Evolutionary conservation across 2,113 vertebrate species (phyloP), one percentile per base, ranked within the genome.

Genomic region (Oncorhynchus kisutch): DNA sequence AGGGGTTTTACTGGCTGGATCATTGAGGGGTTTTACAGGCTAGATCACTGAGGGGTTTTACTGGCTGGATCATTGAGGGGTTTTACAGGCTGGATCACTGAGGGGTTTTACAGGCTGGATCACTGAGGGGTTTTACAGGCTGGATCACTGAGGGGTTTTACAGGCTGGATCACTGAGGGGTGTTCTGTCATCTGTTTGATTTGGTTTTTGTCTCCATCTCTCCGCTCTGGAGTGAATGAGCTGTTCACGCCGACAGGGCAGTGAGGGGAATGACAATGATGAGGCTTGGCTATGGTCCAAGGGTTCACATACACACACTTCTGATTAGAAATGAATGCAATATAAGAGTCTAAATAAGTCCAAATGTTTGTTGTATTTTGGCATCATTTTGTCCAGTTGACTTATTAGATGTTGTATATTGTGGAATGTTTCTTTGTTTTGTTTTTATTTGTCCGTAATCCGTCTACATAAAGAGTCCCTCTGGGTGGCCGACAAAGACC

Each of bases 251-350:
- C 88, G 85, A 89, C 91, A 73, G 76, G 87, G 85, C 88, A 92
- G 93, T 93, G 93, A 93, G 91, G 85, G 85, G 93, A 94, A 94
- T 94, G 90, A 91, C 91, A 94, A 94, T 94, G 89, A 92, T 90
- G 92, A 89, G 82, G 88, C 79, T 87, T 93, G 93, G 92, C 91
- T 82, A 75, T 85, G 74, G 81, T 92, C 92, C 92, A 93, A 84
- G 70, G 78, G 87, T 87, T 89, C 39, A 70, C 69, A 81, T 27
- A 76, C 57, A 72, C 66, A 80, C 27, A 82, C 77, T 80, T 45
- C 57, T 75, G 83, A 81, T 83, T 84, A 85, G 88, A 88, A 86
- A 78, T 80, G 27, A 77, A 72, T 79, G 51, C 51, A 18, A 16
- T 81, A 82, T 62, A 75, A 70, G 85, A 90, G 84, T 83, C 84